These are phyloP conservation scores for Platycheirus albimanus DNA, from an alignment of 2,888 invertebrate species.

Conservation along the genomic window DNA sequence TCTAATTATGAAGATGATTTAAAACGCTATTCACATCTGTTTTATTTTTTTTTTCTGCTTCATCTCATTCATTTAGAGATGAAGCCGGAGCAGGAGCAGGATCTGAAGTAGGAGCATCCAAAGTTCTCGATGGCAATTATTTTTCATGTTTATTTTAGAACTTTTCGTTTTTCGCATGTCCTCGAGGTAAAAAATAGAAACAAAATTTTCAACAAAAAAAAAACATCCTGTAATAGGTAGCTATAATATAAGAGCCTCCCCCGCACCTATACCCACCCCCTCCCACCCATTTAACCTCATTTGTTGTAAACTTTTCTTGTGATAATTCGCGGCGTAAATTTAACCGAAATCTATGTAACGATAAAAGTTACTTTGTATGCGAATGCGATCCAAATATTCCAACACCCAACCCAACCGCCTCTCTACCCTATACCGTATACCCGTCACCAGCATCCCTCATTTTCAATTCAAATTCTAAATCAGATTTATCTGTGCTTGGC, in stretches of 20 bases:
- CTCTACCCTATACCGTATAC: not conserved
- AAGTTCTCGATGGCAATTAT: conserved; percentile 20
- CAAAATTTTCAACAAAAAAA: conserved; percentile 2
- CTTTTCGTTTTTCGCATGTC: conserved; percentile 37
- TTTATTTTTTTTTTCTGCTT: conserved; percentile 10
- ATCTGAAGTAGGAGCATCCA: conserved; percentile 1
- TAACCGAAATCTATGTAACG: conserved; percentile 45
- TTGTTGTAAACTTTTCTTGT: conserved; percentile 33
- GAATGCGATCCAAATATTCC: conserved; percentile 37
- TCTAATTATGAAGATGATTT: conserved; percentile 64
- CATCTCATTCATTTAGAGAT: conserved; percentile 28
- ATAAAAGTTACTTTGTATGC: conserved; percentile 47
- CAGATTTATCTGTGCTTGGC: conserved; percentile 54
- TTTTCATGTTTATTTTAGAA: conserved; percentile 37
- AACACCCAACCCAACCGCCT: not conserved
- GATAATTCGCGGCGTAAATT: conserved; percentile 53
- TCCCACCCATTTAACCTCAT: conserved; percentile 9
- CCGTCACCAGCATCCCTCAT: conserved; percentile 3
- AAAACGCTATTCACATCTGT: conserved; percentile 44
- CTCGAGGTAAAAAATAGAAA: conserved; percentile 11
- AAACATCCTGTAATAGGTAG: not conserved
- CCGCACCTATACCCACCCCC: not conserved
- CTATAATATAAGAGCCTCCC: too few relatives aligned
- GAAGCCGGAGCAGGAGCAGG: too few relatives aligned
- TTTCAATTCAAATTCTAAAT: conserved; percentile 65